Conservation (phyloP, 2,888 invertebrate species). For the Plagodis pulveraria region DNA sequence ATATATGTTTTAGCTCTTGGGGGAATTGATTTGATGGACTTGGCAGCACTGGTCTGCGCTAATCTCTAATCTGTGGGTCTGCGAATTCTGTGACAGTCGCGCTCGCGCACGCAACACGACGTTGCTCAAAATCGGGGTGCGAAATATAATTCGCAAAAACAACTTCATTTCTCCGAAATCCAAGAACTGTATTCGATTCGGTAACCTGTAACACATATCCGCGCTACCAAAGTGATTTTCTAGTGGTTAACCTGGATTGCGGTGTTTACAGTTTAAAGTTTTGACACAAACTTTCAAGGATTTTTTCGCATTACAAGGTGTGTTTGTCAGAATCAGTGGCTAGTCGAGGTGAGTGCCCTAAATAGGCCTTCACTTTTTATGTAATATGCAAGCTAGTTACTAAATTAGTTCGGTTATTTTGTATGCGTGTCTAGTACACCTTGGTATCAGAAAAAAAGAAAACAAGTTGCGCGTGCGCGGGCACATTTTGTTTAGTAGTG, state of each 20-base stretch:
- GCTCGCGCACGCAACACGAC: too few species aligned
- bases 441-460: too few species aligned
- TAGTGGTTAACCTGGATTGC: constrained; percentile 29
- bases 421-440: background rate
- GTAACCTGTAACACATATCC: constrained; percentile 10
- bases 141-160: constrained; percentile 2
- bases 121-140: background rate
- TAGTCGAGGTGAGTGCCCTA: constrained; percentile 31
- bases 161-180: constrained; percentile 12
- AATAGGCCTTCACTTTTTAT: constrained; percentile 24
- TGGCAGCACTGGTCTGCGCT: too few species aligned
- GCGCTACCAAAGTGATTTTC: constrained; percentile 15
- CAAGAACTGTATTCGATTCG: background rate
- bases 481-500: too few species aligned
- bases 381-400: background rate
- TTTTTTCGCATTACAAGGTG: constrained; percentile 17
- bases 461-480: too few species aligned
- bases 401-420: background rate
- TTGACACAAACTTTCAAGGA: constrained; percentile 27
- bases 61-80: too few species aligned
- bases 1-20: too few species aligned
- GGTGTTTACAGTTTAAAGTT: constrained; percentile 22
- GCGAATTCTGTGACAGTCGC: too few species aligned
- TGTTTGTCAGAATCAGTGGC: constrained; percentile 4
- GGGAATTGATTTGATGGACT: too few species aligned